A percentile compares a stretch with the other conserved stretches of the same genome.
Conservation (phyloP, 2,888 invertebrate genomes). For the Parnassius smintheus region DNA sequence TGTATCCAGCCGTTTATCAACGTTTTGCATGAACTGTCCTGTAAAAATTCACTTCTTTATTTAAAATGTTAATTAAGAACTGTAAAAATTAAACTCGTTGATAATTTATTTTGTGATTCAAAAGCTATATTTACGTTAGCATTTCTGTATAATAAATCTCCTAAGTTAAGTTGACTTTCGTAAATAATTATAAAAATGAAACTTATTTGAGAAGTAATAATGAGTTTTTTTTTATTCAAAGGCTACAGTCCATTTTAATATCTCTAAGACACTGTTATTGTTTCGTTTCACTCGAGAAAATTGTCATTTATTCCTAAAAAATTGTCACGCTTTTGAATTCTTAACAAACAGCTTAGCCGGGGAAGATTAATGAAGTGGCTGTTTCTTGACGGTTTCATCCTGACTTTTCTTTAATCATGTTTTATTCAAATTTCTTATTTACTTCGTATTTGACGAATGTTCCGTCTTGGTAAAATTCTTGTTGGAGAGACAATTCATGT, state of each 20-base stretch:
- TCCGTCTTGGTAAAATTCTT: neutral
- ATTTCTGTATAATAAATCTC: too few species aligned
- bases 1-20: too few species aligned
- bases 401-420: neutral
- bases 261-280: neutral
- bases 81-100: too few species aligned
- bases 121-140: too few species aligned
- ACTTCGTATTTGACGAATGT: neutral
- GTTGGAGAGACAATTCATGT: too few species aligned
- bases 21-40: too few species aligned
- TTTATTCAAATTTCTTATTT: slow-evolving; percentile 1
- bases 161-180: too few species aligned
- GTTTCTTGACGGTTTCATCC: neutral
- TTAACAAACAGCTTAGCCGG: slow-evolving; percentile 9
- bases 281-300: neutral
- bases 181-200: neutral
- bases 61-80: too few species aligned
- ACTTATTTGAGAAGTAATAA: neutral
- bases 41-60: too few species aligned
- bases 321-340: slow-evolving; percentile 4
- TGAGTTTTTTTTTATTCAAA: neutral
- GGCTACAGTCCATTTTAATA: neutral
- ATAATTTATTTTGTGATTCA: too few species aligned
- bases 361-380: slow-evolving; percentile 14
- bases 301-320: slow-evolving; percentile 5